Percentiles rank a stretch among this genome's conserved stretches.
Conservation (phyloP, 2,888 invertebrate species). For the Pyrrhosoma nymphula region DNA sequence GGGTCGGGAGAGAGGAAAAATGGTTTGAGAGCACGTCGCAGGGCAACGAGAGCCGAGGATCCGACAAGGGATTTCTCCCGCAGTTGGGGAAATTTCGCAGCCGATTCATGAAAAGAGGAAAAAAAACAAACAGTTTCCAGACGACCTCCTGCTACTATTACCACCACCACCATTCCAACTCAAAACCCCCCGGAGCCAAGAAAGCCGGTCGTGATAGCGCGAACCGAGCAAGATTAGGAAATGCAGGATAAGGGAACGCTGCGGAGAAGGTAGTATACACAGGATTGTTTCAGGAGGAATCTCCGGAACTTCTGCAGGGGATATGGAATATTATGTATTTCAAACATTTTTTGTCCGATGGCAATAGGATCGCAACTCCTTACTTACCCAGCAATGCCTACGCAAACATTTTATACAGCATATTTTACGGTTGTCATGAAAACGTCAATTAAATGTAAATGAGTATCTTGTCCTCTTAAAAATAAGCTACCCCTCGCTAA, state of each 20-base stretch:
- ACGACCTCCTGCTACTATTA: neutral
- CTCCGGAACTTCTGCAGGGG: too few species aligned
- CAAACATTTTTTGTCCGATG: too few species aligned
- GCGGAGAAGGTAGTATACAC: too few species aligned
- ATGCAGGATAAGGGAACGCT: neutral
- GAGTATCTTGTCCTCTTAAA: too few species aligned
- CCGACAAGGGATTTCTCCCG: slow-evolving; percentile 12
- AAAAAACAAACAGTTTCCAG: neutral
- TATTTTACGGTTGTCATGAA: too few species aligned
- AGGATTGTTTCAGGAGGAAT: too few species aligned
- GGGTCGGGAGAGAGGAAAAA: neutral
- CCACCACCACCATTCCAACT: neutral
- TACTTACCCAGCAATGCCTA: too few species aligned
- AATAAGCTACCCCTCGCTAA: too few species aligned
- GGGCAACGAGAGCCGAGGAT: neutral
- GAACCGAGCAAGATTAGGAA: neutral
- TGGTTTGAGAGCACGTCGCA: neutral
- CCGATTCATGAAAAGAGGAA: slow-evolving; percentile 19
- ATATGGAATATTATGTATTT: too few species aligned
- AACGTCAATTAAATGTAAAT: too few species aligned
- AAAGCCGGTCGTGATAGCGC: neutral
- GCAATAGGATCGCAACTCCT: too few species aligned
- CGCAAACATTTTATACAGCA: too few species aligned
- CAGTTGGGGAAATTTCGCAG: slow-evolving; percentile 29
- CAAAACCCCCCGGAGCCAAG: neutral